Evolutionary conservation across 2,113 vertebrate species (phyloP).

Genomic region (Diglossa brunneiventris): DNA sequence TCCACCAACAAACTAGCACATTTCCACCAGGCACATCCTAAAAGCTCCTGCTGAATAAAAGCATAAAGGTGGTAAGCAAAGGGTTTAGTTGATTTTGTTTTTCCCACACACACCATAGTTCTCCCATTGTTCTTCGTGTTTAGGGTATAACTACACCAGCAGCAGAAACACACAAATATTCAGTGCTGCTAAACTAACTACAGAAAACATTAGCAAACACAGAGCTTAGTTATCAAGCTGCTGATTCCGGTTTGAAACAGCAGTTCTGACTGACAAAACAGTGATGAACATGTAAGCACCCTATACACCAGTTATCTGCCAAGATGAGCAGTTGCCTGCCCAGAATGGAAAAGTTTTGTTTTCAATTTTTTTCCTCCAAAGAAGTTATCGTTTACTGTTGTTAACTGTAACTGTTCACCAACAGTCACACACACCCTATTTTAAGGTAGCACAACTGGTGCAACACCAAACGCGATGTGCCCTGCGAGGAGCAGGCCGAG

Average conservation of each 20-base stretch:
- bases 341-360: fast-evolving
- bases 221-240: neutral
- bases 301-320: neutral
- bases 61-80: neutral
- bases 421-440: fast-evolving
- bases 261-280: neutral
- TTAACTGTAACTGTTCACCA: neutral
- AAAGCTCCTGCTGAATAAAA: neutral
- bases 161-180: neutral
- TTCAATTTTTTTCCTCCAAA: too few species aligned
- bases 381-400: neutral
- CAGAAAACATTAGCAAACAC: neutral
- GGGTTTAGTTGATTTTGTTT: neutral
- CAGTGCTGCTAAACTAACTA: neutral
- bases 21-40: neutral
- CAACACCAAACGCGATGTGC: fast-evolving
- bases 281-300: neutral
- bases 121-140: neutral
- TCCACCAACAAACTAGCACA: neutral
- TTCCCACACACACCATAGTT: neutral
- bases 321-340: neutral
- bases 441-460: fast-evolving
- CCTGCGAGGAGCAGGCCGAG: neutral
- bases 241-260: neutral
- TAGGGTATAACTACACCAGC: neutral